Conservation (phyloP, 2,113 vertebrate species). For the Electrona antarctica region DNA sequence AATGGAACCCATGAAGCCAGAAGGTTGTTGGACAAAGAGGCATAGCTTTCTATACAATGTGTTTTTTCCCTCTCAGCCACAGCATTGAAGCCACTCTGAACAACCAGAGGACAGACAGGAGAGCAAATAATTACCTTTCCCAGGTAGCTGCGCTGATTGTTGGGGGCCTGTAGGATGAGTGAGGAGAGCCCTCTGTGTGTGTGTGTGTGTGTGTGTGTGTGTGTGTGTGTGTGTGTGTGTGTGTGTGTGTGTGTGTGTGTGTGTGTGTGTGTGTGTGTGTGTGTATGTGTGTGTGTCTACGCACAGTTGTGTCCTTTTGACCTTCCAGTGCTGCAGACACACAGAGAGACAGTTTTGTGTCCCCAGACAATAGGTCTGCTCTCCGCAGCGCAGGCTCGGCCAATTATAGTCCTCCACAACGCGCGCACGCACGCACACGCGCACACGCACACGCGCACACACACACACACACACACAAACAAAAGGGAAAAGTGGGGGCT, state of each 20-base stretch:
- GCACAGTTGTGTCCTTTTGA: slow-evolving; percentile 69
- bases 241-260: background rate
- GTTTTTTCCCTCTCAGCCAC: slow-evolving; percentile 35
- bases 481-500: slow-evolving; percentile 26
- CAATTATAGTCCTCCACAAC: slow-evolving; percentile 53
- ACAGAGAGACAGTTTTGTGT: slow-evolving; percentile 73
- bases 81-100: slow-evolving; percentile 38
- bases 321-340: slow-evolving; percentile 63
- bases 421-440: too few relatives aligned
- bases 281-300: slow-evolving; percentile 39
- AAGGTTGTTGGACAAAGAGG: background rate
- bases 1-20: too few relatives aligned
- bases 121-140: slow-evolving; percentile 77
- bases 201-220: slow-evolving; percentile 31
- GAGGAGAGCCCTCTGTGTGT: slow-evolving; percentile 45
- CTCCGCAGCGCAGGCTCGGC: slow-evolving; percentile 68
- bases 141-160: slow-evolving; percentile 69
- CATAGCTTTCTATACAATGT: slow-evolving; percentile 20
- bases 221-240: background rate
- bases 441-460: slow-evolving; percentile 20
- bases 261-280: too few relatives aligned
- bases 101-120: slow-evolving; percentile 61
- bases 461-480: slow-evolving; percentile 56
- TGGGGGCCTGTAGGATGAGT: slow-evolving; percentile 59
- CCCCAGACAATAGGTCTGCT: slow-evolving; percentile 77